These are phyloP conservation scores for Ursus arctos DNA, from an alignment of 2,113 vertebrate genomes.

Conservation along the genomic window DNA sequence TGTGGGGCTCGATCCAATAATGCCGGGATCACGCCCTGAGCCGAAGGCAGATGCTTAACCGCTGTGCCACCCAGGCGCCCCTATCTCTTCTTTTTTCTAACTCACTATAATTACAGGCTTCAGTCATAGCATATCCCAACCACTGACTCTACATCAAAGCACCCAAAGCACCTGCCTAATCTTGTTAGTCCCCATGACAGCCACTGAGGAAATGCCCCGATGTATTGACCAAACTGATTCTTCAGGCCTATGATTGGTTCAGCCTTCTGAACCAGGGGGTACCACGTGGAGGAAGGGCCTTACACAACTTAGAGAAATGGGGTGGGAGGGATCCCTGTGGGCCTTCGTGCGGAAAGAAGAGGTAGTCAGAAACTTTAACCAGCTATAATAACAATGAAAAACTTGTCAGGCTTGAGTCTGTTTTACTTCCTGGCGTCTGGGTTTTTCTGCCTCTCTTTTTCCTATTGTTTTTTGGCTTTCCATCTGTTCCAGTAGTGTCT, in stretches of 20 bases:
- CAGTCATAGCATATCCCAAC: background rate
- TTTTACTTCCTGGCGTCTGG: background rate
- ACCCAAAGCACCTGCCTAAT: background rate
- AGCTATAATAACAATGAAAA: background rate
- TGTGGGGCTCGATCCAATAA: too few relatives aligned
- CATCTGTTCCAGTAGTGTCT: background rate
- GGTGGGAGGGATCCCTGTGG: background rate
- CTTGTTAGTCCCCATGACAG: background rate
- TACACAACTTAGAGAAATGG: background rate
- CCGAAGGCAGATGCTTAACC: too few relatives aligned
- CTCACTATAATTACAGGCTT: background rate
- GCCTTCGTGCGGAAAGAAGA: background rate
- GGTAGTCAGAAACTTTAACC: background rate
- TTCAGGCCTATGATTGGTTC: background rate
- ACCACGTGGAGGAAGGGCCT: background rate
- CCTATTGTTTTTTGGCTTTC: background rate
- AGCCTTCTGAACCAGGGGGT: background rate
- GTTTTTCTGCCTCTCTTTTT: background rate
- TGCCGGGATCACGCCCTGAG: too few relatives aligned
- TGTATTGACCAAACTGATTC: background rate
- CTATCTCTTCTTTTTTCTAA: background rate
- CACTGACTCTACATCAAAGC: background rate
- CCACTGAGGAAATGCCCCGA: background rate
- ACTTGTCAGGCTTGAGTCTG: background rate
- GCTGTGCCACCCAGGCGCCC: too few relatives aligned